Evolutionary conservation across 2,797 vertebrate species (phyloP).

Genomic region (Lophius americanus): DNA sequence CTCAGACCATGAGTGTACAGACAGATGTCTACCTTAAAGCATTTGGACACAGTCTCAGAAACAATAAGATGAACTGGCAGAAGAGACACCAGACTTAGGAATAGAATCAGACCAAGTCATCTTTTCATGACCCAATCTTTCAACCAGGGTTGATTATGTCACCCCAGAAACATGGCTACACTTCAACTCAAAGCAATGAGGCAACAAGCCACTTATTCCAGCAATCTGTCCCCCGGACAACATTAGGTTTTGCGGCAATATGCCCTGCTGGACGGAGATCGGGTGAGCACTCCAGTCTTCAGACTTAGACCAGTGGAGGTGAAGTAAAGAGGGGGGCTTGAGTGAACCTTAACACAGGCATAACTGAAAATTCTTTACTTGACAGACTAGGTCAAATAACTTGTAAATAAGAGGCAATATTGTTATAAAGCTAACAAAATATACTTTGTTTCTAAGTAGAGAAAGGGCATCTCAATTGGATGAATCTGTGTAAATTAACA

Average conservation of each 20-base stretch:
- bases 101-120: slow-evolving; percentile 45
- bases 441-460: not conserved
- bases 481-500: slow-evolving; percentile 7
- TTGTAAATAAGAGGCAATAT: slow-evolving; percentile 12
- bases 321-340: slow-evolving; percentile 75
- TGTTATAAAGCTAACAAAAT: slow-evolving; percentile 15
- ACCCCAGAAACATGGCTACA: slow-evolving; percentile 38
- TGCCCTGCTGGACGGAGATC: slow-evolving; percentile 92
- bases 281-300: slow-evolving; percentile 91
- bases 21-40: slow-evolving; percentile 18
- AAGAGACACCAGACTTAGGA: slow-evolving; percentile 43
- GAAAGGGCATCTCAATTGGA: slow-evolving; percentile 17
- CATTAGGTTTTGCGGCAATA: slow-evolving; percentile 96
- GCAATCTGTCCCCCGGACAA: slow-evolving; percentile 97
- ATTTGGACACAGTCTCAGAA: slow-evolving; percentile 42
- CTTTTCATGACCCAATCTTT: slow-evolving; percentile 30
- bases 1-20: slow-evolving; percentile 15
- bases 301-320: slow-evolving; percentile 88
- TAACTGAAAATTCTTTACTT: slow-evolving; percentile 11
- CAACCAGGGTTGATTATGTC: slow-evolving; percentile 28
- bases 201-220: slow-evolving; percentile 88
- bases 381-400: slow-evolving; percentile 9
- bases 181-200: slow-evolving; percentile 50
- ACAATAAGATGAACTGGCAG: slow-evolving; percentile 55
- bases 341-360: slow-evolving; percentile 36